A percentile compares a stretch with the other conserved stretches of the same genome.
phyloP scores from a whole-genome alignment of 2,797 vertebrate species.

The Spondyliosoma cantharus region DNA sequence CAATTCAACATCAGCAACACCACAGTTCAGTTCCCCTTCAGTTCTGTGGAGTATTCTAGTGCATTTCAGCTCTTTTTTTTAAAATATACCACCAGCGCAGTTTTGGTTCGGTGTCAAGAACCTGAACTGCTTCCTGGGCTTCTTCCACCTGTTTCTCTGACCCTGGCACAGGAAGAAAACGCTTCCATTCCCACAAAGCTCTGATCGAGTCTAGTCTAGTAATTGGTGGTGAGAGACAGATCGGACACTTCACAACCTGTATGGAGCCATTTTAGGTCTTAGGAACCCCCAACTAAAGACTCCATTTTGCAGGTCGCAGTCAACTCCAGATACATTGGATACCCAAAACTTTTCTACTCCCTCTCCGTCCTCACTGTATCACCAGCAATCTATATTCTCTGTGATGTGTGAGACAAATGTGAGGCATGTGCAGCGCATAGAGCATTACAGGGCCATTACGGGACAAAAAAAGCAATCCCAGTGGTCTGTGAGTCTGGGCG shows the following conservation, averaged over 20 bases:
- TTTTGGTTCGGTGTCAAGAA: not conserved
- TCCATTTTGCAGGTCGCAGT: constrained; percentile 13
- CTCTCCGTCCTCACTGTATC: constrained; percentile 35
- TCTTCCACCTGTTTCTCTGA: not conserved
- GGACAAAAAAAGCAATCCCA: constrained; percentile 38
- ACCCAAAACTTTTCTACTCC: constrained; percentile 22
- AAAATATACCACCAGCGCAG: too few relatives aligned
- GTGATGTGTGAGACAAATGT: constrained; percentile 40
- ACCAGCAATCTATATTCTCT: constrained; percentile 40
- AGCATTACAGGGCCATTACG: constrained; percentile 38
- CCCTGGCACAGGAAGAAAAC: not conserved
- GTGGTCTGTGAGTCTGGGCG: constrained; percentile 39
- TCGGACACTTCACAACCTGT: too few relatives aligned
- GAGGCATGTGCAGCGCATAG: constrained; percentile 37
- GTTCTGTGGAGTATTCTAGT: too few relatives aligned
- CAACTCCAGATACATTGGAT: constrained; percentile 15
- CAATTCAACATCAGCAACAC: not conserved
- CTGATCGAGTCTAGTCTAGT: not conserved
- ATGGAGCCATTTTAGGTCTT: too few relatives aligned
- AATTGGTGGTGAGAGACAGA: too few relatives aligned
- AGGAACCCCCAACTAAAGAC: not conserved
- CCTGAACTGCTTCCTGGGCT: not conserved
- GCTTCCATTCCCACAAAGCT: not conserved
- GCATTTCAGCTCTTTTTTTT: too few relatives aligned
- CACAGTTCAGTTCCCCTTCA: too few relatives aligned